Evolutionary conservation across 2,888 invertebrate species (phyloP).

Genomic region (Catonia carolina): DNA sequence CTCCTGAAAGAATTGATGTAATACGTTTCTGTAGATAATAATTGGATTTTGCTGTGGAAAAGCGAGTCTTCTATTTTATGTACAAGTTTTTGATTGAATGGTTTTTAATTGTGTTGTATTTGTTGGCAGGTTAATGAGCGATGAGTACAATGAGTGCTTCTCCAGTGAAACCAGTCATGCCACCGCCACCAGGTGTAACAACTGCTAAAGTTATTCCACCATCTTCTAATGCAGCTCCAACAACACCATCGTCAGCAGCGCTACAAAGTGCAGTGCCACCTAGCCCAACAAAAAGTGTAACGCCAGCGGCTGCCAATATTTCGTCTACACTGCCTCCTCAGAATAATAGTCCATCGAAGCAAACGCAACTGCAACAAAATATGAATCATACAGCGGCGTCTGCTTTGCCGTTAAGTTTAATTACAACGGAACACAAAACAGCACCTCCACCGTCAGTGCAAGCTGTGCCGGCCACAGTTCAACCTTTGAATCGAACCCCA

Average conservation of each 20-base stretch:
- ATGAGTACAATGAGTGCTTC: conserved; percentile 37
- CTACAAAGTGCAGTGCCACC: conserved; percentile 10
- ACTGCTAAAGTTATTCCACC: conserved; percentile 15
- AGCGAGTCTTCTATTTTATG: too few species aligned
- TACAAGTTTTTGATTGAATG: too few species aligned
- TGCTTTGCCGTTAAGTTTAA: conserved; percentile 30
- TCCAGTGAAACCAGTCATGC: conserved; percentile 30
- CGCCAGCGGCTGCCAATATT: conserved; percentile 17
- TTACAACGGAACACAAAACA: conserved; percentile 28
- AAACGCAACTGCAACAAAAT: conserved; percentile 17
- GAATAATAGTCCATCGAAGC: conserved; percentile 17
- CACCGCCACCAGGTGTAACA: conserved; percentile 21
- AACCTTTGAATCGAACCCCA: neutral
- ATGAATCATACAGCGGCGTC: conserved; percentile 18
- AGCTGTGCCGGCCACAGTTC: conserved; percentile 9
- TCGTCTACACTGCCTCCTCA: conserved; percentile 10
- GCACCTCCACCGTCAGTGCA: conserved; percentile 16
- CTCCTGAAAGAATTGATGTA: too few species aligned
- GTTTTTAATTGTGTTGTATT: too few species aligned
- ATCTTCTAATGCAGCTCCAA: neutral
- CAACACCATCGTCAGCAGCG: too few species aligned
- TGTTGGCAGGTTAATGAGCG: conserved; percentile 26
- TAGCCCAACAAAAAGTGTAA: neutral
- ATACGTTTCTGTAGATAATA: too few species aligned
- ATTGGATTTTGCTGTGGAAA: too few species aligned